Conservation (phyloP, 2,797 vertebrate genomes). For the Aphelocoma californica region DNA sequence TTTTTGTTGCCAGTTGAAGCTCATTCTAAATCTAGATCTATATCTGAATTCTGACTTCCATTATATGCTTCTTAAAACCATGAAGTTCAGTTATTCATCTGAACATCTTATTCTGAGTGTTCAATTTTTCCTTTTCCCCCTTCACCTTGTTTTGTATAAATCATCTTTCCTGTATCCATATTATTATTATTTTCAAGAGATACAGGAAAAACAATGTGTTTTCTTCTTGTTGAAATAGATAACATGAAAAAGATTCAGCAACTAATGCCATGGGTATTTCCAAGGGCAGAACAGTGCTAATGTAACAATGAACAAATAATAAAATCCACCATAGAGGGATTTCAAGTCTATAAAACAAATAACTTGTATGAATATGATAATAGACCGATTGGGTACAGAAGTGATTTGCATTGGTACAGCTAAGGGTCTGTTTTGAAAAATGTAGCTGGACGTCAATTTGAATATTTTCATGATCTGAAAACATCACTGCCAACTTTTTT, state of each 20-base stretch:
- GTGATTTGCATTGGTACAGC: slow-evolving; percentile 17
- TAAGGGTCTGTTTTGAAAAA: slow-evolving; percentile 2
- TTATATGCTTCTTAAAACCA: not conserved
- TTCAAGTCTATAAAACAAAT: slow-evolving; percentile 40
- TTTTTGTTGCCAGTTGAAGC: not conserved
- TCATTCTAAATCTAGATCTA: not conserved
- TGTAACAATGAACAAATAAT: slow-evolving; percentile 47
- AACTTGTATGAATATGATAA: slow-evolving; percentile 52
- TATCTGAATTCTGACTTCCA: not conserved
- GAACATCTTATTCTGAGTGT: not conserved
- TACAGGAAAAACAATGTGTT: not conserved
- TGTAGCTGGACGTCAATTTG: not conserved
- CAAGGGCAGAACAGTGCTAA: slow-evolving; percentile 28
- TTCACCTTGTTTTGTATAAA: not conserved
- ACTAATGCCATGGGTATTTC: slow-evolving; percentile 12
- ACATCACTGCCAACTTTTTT: not conserved
- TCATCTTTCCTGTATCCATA: not conserved
- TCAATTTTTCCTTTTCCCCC: not conserved
- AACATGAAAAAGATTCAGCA: not conserved
- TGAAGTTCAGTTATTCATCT: not conserved
- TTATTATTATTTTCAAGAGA: not conserved
- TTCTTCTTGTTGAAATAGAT: not conserved
- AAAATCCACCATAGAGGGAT: not conserved
- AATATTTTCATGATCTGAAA: slow-evolving; percentile 1
- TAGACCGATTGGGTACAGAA: not conserved